Evolutionary conservation across 2,888 invertebrate species (phyloP), one percentile per base, ranked within the genome.

Genomic region (Koerneria pararmatus): DNA sequence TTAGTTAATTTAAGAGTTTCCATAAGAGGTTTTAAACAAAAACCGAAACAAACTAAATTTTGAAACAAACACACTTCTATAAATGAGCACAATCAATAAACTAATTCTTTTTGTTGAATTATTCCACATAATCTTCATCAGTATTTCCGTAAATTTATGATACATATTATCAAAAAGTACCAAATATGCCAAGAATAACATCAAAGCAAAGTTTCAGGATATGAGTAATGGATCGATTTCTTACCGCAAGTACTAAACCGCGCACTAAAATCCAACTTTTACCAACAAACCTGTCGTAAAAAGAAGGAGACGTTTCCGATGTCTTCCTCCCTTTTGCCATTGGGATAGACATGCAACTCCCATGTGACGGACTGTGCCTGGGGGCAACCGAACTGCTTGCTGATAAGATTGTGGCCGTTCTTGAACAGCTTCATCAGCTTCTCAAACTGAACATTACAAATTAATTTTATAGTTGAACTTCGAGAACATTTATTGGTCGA

Each of bases 321-420:
- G 61, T 81, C 80, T 51, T 82, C 82, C 49, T 81, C 80, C 1
- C 82, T 72, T 59, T 82, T 81, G 15, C 82, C 82, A 59, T 81
- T 81, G 32, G 82, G 82, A 71, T 81, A 82, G 0, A 81, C 77
- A 61, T 81, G 80, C 59, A 82, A 62, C 62, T 82, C 82, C 81
- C 82, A 82, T 24, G 75, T 71, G n/a, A 82, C 79, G 1, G 72
- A 72, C 3, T 78, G 71, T 1, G 77, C 79, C 51, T 74, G 74
- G 19, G 78, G 75, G 19, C 75, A 75, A 11, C 75, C 73, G 66
- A 81, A 82, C 65, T 76, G 78, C 29, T 74, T 69, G 34, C 75
- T 74, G 27, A 79, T 74, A 35, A 82, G 67, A 66, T 77, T 78
- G 35, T 79, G 74, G 4, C 78, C 78, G 70, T 79, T 79, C 61